Conservation (phyloP, 2,113 vertebrate genomes). For the Kobus ellipsiprymnus region DNA sequence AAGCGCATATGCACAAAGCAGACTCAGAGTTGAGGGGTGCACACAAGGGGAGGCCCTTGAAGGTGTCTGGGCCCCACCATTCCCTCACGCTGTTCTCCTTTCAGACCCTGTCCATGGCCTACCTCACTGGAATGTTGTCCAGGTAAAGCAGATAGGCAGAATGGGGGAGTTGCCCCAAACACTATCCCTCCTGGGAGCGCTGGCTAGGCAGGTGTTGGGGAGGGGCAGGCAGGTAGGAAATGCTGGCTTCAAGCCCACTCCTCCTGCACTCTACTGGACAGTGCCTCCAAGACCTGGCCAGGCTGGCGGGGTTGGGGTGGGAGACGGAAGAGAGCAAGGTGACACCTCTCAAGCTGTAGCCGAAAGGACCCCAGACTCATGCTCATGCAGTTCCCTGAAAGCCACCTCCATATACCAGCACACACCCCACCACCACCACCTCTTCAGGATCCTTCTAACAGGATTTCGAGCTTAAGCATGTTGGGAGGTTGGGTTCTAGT, state of each 20-base stretch:
- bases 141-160: constrained; percentile 58
- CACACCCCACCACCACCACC: background rate
- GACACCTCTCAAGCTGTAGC: background rate
- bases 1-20: background rate
- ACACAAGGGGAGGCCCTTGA: background rate
- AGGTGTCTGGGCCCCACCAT: background rate
- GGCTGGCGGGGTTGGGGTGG: background rate
- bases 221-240: background rate
- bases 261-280: background rate
- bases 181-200: background rate
- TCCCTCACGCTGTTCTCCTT: constrained; percentile 29
- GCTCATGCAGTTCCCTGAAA: background rate
- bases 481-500: background rate
- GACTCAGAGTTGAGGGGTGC: background rate
- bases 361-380: background rate
- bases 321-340: background rate
- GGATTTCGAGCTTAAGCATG: background rate
- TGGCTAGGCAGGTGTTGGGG: background rate
- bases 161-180: background rate
- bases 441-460: background rate
- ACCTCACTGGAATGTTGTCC: constrained; percentile 94
- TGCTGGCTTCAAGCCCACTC: background rate
- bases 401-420: background rate
- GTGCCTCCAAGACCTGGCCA: background rate
- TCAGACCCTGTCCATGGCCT: constrained; percentile 94